phyloP scores from a whole-genome alignment of 2,888 invertebrate genomes.

The Eilema griseolum region DNA sequence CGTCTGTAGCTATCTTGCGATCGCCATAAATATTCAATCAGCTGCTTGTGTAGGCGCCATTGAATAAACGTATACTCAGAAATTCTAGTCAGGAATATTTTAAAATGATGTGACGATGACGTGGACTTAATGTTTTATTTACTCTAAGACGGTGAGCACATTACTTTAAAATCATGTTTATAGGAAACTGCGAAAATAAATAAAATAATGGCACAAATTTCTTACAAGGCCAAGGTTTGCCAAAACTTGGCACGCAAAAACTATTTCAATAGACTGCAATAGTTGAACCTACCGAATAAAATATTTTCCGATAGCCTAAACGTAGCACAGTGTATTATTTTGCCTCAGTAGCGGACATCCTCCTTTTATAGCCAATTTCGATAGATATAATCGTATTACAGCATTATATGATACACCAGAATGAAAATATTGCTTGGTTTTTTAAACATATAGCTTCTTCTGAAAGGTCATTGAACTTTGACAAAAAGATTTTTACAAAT shows the following conservation, averaged over 20 bases:
- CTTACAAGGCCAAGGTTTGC: background rate
- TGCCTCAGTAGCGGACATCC: too few species aligned
- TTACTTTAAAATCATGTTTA: background rate
- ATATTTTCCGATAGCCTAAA: too few species aligned
- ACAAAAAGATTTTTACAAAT: too few species aligned
- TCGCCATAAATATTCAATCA: conserved; percentile 50
- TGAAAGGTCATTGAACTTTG: too few species aligned
- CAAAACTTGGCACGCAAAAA: background rate
- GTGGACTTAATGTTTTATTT: background rate
- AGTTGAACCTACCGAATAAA: too few species aligned
- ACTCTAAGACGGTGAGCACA: background rate
- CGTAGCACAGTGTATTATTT: too few species aligned
- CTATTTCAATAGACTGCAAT: too few species aligned
- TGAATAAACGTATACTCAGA: conserved; percentile 16
- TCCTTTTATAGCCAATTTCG: too few species aligned
- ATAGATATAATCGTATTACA: too few species aligned
- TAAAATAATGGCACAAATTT: background rate
- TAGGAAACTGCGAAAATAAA: background rate
- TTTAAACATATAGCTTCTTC: too few species aligned
- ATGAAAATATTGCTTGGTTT: too few species aligned
- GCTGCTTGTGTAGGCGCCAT: conserved; percentile 27
- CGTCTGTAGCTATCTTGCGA: conserved; percentile 37
- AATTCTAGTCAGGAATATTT: conserved; percentile 17
- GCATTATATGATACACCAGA: too few species aligned
- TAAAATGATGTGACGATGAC: background rate